Percentiles rank a stretch among this genome's conserved stretches.
Conservation (phyloP, 2,113 vertebrate species). For the Bungarus multicinctus region DNA sequence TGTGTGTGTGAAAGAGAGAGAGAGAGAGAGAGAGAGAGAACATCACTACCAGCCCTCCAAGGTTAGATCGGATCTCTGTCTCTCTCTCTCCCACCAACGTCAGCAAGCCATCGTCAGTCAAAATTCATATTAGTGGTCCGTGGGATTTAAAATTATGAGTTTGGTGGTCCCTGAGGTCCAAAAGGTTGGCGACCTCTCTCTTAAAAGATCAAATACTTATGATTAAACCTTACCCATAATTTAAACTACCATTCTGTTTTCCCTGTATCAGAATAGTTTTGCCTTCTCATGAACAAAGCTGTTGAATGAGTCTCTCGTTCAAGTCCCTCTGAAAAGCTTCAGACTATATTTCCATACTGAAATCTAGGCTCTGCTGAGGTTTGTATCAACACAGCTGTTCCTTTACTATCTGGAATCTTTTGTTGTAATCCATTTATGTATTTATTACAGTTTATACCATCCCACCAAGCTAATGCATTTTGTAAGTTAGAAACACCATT, state of each 20-base stretch:
- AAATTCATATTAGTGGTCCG: no score
- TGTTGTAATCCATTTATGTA: background rate
- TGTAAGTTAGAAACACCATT: background rate
- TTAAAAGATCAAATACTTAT: no score
- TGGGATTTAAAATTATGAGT: no score
- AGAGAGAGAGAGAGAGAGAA: no score
- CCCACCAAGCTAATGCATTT: background rate
- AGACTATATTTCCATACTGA: background rate
- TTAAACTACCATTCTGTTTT: background rate
- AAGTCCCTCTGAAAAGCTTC: background rate
- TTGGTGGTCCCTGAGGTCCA: no score
- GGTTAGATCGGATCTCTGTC: no score
- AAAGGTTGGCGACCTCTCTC: no score
- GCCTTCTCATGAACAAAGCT: background rate
- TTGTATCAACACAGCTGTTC: background rate
- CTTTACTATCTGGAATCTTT: background rate
- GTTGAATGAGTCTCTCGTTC: background rate
- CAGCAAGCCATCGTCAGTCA: no score
- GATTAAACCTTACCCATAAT: background rate
- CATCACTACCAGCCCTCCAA: no score
- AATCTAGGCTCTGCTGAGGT: background rate
- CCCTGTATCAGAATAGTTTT: background rate
- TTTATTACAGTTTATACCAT: background rate
- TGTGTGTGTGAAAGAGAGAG: no score
- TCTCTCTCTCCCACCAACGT: no score